A percentile compares a stretch with the other conserved stretches of the same genome.
phyloP scores from a whole-genome alignment of 1,140 invertebrate genomes.

The Proctacanthus coquilletti region DNA sequence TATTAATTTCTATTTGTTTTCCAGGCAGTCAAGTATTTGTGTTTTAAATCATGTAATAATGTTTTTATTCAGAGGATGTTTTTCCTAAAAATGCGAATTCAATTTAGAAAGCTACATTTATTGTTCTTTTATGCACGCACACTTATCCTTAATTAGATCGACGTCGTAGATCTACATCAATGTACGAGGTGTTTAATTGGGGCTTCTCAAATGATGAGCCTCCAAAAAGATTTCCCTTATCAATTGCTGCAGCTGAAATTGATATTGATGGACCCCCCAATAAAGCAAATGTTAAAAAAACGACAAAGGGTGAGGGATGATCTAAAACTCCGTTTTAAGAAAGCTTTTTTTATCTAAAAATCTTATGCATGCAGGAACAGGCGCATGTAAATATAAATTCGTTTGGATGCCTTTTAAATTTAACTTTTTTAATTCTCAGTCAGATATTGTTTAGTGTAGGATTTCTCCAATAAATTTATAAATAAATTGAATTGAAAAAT shows the following conservation, averaged over 20 bases:
- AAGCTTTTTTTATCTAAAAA: no score
- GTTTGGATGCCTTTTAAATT: no score
- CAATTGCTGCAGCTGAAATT: conserved; percentile 25
- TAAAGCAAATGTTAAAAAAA: neutral
- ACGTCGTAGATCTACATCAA: conserved; percentile 46
- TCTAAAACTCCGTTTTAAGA: neutral
- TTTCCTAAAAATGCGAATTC: neutral
- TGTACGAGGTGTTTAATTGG: conserved; percentile 65
- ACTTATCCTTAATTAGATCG: conserved; percentile 17
- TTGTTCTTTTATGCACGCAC: conserved; percentile 1
- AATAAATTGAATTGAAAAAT: no score
- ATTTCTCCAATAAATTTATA: no score
- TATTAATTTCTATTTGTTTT: conserved; percentile 8
- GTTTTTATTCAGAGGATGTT: neutral
- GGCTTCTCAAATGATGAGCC: conserved; percentile 36
- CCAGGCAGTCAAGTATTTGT: conserved; percentile 9
- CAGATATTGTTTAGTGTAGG: no score
- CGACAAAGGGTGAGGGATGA: conserved; percentile 6
- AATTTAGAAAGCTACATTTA: neutral
- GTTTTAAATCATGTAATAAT: neutral
- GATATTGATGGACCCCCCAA: conserved; percentile 26
- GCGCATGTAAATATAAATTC: no score
- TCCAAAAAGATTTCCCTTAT: conserved; percentile 27
- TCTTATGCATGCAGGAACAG: no score
- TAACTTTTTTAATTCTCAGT: no score